Conservation (phyloP, 2,113 vertebrate species). For the Terrapene triunguis region DNA sequence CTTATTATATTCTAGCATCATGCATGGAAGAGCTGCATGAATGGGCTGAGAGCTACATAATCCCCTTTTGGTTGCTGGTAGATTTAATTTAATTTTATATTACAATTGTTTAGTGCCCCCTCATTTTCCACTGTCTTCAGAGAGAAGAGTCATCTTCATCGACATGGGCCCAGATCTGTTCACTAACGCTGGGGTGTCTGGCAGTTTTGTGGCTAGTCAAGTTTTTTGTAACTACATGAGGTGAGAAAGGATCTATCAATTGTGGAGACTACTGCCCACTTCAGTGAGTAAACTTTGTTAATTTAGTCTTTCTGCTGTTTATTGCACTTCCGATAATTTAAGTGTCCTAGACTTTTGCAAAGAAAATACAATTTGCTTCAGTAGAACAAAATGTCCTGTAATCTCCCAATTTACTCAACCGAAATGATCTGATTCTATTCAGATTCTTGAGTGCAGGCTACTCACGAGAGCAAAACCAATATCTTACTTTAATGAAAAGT, state of each 20-base stretch:
- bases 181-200: fast-evolving
- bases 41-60: neutral
- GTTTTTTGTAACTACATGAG: too few relatives aligned
- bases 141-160: neutral
- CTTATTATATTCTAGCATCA: fast-evolving
- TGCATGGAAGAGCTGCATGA: neutral
- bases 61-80: neutral
- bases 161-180: fast-evolving
- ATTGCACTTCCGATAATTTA: neutral
- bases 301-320: neutral
- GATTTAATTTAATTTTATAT: neutral
- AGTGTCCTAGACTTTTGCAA: neutral
- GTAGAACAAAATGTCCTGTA: neutral
- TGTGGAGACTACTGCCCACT: neutral
- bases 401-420: neutral
- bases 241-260: neutral
- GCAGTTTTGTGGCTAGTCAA: too few relatives aligned
- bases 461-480: neutral
- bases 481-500: neutral
- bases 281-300: neutral
- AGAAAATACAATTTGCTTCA: neutral
- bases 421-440: neutral
- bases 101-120: neutral
- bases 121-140: neutral
- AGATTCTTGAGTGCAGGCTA: neutral